Evolutionary conservation across 2,888 invertebrate genomes (phyloP).

Genomic region (Polyommatus iphigenia): DNA sequence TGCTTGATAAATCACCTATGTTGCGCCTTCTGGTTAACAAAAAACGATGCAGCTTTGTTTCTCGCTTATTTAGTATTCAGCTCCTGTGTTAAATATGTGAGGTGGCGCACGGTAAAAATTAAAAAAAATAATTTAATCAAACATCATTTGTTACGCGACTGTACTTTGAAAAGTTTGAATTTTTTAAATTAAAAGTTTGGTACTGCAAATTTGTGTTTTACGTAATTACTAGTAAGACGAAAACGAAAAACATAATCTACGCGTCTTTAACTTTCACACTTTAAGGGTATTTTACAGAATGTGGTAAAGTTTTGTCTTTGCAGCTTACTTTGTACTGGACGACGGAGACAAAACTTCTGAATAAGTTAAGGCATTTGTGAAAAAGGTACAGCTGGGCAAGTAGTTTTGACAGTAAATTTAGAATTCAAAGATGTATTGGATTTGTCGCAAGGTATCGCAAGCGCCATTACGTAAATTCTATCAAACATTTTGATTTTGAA

Average conservation of each 20-base stretch:
- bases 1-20: conserved; percentile 69
- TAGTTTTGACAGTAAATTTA: too few relatives aligned
- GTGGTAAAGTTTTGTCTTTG: too few relatives aligned
- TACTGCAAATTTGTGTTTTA: not conserved
- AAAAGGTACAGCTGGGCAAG: too few relatives aligned
- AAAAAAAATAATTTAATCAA: not conserved
- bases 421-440: too few relatives aligned
- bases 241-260: not conserved
- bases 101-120: conserved; percentile 3
- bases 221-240: not conserved
- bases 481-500: too few relatives aligned
- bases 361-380: too few relatives aligned
- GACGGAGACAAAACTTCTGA: too few relatives aligned
- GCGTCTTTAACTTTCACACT: not conserved
- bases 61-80: conserved; percentile 40
- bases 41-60: conserved; percentile 41
- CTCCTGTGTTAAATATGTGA: conserved; percentile 44
- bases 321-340: too few relatives aligned
- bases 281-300: not conserved
- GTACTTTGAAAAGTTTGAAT: not conserved
- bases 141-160: not conserved
- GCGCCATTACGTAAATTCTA: too few relatives aligned
- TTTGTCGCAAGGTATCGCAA: too few relatives aligned
- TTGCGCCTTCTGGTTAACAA: conserved; percentile 57
- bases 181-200: not conserved